Conservation (phyloP, 2,797 vertebrate species). For the Oophaga sylvatica region DNA sequence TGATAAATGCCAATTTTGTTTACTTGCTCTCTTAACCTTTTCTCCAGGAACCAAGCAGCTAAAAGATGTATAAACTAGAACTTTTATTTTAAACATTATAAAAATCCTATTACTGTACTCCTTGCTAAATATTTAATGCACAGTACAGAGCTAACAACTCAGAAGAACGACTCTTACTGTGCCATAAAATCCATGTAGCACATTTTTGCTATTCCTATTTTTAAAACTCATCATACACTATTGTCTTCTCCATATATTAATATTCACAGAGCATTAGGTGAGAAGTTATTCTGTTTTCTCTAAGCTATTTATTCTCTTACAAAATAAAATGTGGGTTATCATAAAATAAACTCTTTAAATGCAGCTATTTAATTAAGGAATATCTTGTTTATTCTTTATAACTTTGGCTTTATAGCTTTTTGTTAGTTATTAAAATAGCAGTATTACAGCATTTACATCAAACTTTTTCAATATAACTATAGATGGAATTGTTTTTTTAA, state of each 20-base stretch:
- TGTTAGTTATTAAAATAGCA: no score
- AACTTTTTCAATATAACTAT: no score
- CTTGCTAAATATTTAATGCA: neutral
- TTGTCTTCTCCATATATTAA: conserved; percentile 14
- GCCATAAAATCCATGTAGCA: neutral
- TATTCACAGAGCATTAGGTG: neutral
- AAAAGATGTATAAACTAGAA: conserved; percentile 21
- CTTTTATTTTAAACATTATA: neutral
- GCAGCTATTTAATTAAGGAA: neutral
- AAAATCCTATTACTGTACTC: neutral
- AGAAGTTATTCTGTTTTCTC: neutral
- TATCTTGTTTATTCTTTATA: neutral
- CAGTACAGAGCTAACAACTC: neutral
- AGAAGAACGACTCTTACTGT: neutral
- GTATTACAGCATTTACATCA: no score
- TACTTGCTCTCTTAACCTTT: conserved; percentile 54
- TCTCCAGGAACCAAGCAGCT: conserved; percentile 30
- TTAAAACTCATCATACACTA: neutral
- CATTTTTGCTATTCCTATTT: neutral
- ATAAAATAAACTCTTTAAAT: neutral
- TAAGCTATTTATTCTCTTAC: neutral
- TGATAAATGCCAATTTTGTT: conserved; percentile 48
- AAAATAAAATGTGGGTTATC: neutral
- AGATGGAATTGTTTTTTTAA: no score
- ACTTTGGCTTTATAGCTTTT: neutral